Evolutionary conservation across 2,888 invertebrate genomes (phyloP).

Genomic region (Mantis religiosa): DNA sequence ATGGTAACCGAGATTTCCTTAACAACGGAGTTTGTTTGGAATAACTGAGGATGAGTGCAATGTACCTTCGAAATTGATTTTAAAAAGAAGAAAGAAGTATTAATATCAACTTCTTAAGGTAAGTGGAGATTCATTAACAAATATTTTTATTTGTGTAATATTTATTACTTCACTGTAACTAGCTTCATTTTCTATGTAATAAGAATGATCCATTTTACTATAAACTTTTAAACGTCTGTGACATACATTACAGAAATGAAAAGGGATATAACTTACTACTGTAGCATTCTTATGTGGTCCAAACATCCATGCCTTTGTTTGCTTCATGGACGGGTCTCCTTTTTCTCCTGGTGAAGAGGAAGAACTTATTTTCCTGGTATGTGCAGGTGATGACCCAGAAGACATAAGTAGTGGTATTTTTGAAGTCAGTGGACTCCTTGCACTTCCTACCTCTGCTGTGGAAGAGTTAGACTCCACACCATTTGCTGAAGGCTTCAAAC

Average conservation of each 20-base stretch:
- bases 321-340: not conserved
- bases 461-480: not conserved
- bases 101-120: too few relatives aligned
- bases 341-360: not conserved
- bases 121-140: too few relatives aligned
- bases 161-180: too few relatives aligned
- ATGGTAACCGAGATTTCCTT: too few relatives aligned
- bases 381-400: not conserved
- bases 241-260: not conserved
- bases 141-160: too few relatives aligned
- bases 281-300: slow-evolving; percentile 52
- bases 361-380: not conserved
- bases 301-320: slow-evolving; percentile 47
- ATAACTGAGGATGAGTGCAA: too few relatives aligned
- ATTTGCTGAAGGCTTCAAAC: not conserved
- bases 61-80: too few relatives aligned
- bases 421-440: not conserved
- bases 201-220: too few relatives aligned
- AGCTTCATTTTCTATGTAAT: too few relatives aligned
- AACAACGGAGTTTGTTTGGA: too few relatives aligned
- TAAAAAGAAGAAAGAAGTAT: too few relatives aligned
- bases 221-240: not conserved
- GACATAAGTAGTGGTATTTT: slow-evolving; percentile 18
- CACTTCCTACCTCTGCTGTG: not conserved
- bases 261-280: slow-evolving; percentile 41